Evolutionary conservation across 2,797 vertebrate species (phyloP), one percentile per base, ranked within the genome.

Genomic region (Halcyon leucocephala): DNA sequence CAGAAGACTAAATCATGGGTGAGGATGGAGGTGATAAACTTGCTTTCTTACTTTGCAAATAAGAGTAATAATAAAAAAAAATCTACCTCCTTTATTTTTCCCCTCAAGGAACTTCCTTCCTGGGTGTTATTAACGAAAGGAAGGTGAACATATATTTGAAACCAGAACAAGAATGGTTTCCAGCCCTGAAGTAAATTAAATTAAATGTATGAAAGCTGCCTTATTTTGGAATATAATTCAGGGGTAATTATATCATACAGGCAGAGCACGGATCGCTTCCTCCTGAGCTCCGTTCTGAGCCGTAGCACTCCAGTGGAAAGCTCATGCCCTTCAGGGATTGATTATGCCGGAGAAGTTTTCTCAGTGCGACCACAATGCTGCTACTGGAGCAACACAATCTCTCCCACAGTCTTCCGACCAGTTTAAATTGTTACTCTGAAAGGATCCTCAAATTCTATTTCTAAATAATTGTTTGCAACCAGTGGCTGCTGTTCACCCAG

Each of bases 301-400:
- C 0, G 0, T 17, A 62, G 73, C 26, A 7, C 26, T 20, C 58
- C 0, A 0, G 24, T 25, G 65, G 41, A 35, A 55, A 61, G 37
- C 57, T 49, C 25, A 76, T 58, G 73, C 26, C 31, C 15, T 42
- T 46, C 8, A 28, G 46, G 79, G 42, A 46, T 71, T 65, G 70
- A 42, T 42, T 42, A 42, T 2, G 3, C 41, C 33, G 49, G 42
- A 39, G 35, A 57, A 90, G 31, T 87, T 96, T 91, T 86, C 44
- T 70, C 62, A 74, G 71, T 35, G 55, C 71, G 81, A 85, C 65
- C 18, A 29, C 31, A 6, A 6, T 28, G 26, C 24, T 76, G 82
- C 19, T 46, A 81, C 80, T 2, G 18, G 66, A 49, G 82, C 66
- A 58, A 14, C 52, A 12, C 79, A 19, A n/a, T 81, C 54, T 82